Evolutionary conservation across 2,797 vertebrate species (phyloP), one percentile per base, ranked within the genome.

Genomic region (Decapterus maruadsi): DNA sequence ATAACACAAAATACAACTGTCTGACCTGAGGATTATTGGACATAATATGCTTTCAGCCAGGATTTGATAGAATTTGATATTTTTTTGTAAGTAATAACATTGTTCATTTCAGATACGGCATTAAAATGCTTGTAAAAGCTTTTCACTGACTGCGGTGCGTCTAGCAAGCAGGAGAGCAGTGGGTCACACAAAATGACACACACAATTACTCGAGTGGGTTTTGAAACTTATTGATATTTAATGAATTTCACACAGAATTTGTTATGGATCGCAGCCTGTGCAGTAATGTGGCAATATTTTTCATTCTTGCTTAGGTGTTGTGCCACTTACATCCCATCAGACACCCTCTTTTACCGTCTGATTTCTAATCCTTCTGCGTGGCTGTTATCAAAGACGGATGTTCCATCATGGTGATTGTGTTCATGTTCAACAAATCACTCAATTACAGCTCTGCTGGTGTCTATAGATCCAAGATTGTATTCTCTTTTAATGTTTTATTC

Each of bases 191-290:
- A 17, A 55, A 43, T 13, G 22, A 68, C 29, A 46, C 50, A 29
- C 50, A 29, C 50, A 40, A 16, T 57, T 57, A 57, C 42, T 57
- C 40, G 1, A 11, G 26, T 6, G 7, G 16, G 34, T 60, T 70
- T 45, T 40, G 45, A 50, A 58, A 31, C 34, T 59, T 31, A 61
- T 31, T 61, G 34, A 71, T 53, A 42, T 51, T 43, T 43, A 53
- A 72, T 55, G 19, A 53, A 43, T 53, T 59, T 65, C 42, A 56
- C 19, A 40, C 1, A 61, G 3, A 57, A 57, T 57, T 68, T 48
- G 14, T 2, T 43, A 51, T 12, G 29, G 20, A 46, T 58, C 43
- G 38, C 43, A 42, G 57, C 31, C 22, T 45, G n/a, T 71, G 53
- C 22, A 62, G 61, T 56, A 60, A 62, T 45, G 51, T 17, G 17